Percentiles rank a stretch among this genome's conserved stretches.
Evolutionary conservation across 2,797 vertebrate genomes (phyloP).

Genomic region (Sebastes glaucus): DNA sequence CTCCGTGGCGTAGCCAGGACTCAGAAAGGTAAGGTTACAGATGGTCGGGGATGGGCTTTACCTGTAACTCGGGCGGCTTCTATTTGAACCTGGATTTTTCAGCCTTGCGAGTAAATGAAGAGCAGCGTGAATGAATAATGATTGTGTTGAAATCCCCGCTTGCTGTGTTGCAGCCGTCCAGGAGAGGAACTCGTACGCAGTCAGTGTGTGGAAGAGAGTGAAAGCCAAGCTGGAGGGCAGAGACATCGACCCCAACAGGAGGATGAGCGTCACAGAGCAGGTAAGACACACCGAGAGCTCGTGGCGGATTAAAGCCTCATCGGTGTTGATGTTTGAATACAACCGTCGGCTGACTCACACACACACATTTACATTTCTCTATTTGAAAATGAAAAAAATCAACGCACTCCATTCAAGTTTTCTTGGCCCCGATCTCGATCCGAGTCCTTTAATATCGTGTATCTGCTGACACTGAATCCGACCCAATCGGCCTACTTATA

Average conservation of each 20-base stretch:
- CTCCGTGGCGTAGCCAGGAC: neutral
- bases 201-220: conserved; percentile 99
- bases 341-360: too few species aligned
- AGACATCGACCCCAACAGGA: conserved; percentile 95
- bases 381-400: too few species aligned
- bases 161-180: conserved; percentile 88
- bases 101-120: neutral
- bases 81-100: neutral
- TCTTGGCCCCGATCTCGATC: too few species aligned
- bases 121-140: neutral
- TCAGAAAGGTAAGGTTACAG: neutral
- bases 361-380: too few species aligned
- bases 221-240: conserved; percentile 98
- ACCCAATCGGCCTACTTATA: too few species aligned
- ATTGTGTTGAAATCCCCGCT: neutral
- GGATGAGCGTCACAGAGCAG: conserved; percentile 99
- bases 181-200: conserved; percentile 98
- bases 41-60: neutral
- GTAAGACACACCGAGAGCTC: conserved; percentile 62
- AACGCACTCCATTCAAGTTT: too few species aligned
- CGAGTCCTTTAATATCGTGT: too few species aligned
- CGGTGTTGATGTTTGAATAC: too few species aligned
- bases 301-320: rapidly evolving
- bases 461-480: too few species aligned
- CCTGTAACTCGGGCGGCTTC: neutral